Conservation (phyloP, 2,797 vertebrate genomes). For the Echeneis naucrates region DNA sequence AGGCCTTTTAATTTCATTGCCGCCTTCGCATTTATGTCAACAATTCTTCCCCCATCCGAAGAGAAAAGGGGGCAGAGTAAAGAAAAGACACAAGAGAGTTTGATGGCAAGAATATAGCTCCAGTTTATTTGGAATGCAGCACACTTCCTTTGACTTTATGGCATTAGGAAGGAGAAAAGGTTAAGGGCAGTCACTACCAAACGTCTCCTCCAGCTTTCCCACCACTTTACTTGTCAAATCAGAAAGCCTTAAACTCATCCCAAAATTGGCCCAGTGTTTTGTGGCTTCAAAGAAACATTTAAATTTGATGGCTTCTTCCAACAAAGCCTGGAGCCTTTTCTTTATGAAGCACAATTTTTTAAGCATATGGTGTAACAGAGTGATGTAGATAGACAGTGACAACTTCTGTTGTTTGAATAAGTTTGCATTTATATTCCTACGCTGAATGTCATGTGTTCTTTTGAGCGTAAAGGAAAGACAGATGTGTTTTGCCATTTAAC, state of each 20-base stretch:
- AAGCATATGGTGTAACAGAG: slow-evolving; percentile 47
- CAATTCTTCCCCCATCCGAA: slow-evolving; percentile 52
- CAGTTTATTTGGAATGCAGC: slow-evolving; percentile 65
- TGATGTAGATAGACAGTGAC: slow-evolving; percentile 49
- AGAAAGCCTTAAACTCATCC: slow-evolving; percentile 37
- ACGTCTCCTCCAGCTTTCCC: slow-evolving; percentile 11
- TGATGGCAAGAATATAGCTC: slow-evolving; percentile 48
- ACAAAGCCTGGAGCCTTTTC: slow-evolving; percentile 41
- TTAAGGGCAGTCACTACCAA: slow-evolving; percentile 41
- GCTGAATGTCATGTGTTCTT: slow-evolving; percentile 31
- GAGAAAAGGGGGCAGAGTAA: slow-evolving; percentile 34
- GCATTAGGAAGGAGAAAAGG: slow-evolving; percentile 43
- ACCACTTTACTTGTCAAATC: slow-evolving; percentile 27
- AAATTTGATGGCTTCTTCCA: slow-evolving; percentile 32
- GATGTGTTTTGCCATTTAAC: slow-evolving; percentile 51
- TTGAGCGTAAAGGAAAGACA: slow-evolving; percentile 41
- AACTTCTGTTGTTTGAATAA: slow-evolving; percentile 56
- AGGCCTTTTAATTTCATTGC: slow-evolving; percentile 83
- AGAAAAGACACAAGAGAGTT: slow-evolving; percentile 42
- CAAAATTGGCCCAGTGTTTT: slow-evolving; percentile 40
- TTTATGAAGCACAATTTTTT: slow-evolving; percentile 27
- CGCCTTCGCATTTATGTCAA: slow-evolving; percentile 77
- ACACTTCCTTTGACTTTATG: slow-evolving; percentile 47
- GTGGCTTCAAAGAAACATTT: slow-evolving; percentile 51
- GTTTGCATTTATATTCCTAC: slow-evolving; percentile 42